Base-by-base conservation (phyloP, 2,113 vertebrate species). In the Carassius carassius region DNA sequence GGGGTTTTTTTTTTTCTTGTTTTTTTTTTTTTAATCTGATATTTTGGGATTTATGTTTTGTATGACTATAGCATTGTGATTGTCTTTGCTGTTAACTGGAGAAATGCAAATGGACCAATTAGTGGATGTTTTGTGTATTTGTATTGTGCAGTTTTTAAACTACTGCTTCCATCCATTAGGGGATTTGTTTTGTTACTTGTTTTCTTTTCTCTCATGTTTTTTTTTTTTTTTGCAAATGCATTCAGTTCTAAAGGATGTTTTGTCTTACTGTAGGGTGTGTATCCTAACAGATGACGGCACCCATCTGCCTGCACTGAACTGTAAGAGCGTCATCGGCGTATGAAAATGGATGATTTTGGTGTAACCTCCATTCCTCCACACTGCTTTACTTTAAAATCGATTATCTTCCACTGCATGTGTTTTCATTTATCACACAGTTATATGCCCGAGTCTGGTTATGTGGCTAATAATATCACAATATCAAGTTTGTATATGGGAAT, bases 401-500 rank as follows among this genome's bases (percentile, higher is more conserved):
- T 85, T 74, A 67, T 80, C 25, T 51, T 82, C 74, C 69, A 56
- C 69, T 76, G 86, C 88, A 89, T 89, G 88, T 86, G 69, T 69
- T 72, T 69, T 85, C 41, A 41, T 83, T 84, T 79, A 23, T 47
- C 67, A 75, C 74, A 67, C 63, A 29, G 62, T 82, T 76, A 41
- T 79, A 82, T 41, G 87, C 84, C 85, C 76, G 87, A 77, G 83
- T 69, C n/a, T 73, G 84, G 77, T 88, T 47, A 84, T 74, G 70
- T 16, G 85, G 87, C 87, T 83, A 89, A 82, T 79, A 74, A 84
- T 76, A 29, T 81, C 86, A 91, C 89, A 86, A 87, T 90, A 88
- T 90, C 25, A 51, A 80, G 84, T 91, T 90, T 90, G 87, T 91
- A 89, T 70, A 87, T 91, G 89, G 49, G 90, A 86, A 87, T 87